phyloP scores from a whole-genome alignment of 2,113 vertebrate genomes.

The Antigone vipio region DNA sequence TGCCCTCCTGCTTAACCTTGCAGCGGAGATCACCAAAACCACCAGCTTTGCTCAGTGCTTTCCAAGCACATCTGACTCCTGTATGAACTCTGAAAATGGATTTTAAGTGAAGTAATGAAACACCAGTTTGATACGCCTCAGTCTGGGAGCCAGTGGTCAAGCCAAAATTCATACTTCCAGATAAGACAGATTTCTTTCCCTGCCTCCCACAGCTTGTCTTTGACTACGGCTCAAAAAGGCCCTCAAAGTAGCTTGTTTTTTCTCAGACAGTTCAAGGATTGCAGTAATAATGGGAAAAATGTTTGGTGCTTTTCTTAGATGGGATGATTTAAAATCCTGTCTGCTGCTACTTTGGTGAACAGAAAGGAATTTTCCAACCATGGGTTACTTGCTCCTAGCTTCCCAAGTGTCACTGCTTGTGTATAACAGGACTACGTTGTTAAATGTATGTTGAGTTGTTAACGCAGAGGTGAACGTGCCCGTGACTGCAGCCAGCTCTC shows the following conservation, averaged over 20 bases:
- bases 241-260: not conserved
- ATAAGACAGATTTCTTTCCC: not conserved
- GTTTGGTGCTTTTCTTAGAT: not conserved
- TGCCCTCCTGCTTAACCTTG: not conserved
- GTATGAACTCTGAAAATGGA: not conserved
- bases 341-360: not conserved
- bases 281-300: not conserved
- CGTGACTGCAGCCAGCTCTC: not conserved
- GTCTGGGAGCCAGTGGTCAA: not conserved
- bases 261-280: not conserved
- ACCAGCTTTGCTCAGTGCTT: not conserved
- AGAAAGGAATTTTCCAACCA: not conserved
- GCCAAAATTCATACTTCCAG: not conserved
- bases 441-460: not conserved
- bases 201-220: not conserved
- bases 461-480: not conserved
- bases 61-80: not conserved
- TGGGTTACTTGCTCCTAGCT: not conserved
- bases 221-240: not conserved
- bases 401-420: not conserved
- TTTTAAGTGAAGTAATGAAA: not conserved
- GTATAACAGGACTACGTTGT: not conserved
- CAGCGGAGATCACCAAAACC: not conserved
- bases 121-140: not conserved
- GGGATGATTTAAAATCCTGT: not conserved